Evolutionary conservation across 2,797 vertebrate species (phyloP).

Genomic region (Apodemus agrarius): DNA sequence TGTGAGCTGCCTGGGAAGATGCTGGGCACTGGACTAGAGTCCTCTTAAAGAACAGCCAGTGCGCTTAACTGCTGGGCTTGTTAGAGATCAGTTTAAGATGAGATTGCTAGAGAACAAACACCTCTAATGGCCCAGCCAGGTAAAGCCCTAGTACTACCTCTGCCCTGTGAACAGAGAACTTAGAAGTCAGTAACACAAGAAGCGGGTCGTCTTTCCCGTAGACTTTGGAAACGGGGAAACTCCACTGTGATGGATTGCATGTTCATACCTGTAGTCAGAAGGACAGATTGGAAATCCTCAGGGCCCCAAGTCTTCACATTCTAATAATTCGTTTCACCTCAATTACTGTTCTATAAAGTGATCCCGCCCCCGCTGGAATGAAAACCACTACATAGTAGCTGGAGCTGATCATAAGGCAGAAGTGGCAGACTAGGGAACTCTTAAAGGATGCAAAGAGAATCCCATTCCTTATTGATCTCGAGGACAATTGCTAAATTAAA

Average conservation of each 20-base stretch:
- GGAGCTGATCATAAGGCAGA: constrained; percentile 20
- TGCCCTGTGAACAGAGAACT: not conserved
- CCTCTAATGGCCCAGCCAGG: not conserved
- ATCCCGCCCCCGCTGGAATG: not conserved
- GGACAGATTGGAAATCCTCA: constrained; percentile 50
- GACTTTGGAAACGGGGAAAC: not conserved
- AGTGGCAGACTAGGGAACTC: not conserved
- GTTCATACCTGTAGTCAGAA: constrained; percentile 64
- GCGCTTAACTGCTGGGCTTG: not conserved
- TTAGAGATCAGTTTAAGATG: not conserved
- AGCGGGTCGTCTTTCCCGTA: not conserved
- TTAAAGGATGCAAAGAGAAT: constrained; percentile 5
- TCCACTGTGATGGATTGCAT: constrained; percentile 43
- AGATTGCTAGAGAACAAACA: not conserved
- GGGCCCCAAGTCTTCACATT: not conserved
- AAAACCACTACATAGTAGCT: not conserved
- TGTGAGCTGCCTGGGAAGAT: not conserved
- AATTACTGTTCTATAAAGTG: not conserved
- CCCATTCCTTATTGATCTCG: not conserved
- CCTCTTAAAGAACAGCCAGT: not conserved
- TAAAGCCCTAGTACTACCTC: not conserved
- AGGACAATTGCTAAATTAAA: not conserved
- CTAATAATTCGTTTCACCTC: constrained; percentile 30
- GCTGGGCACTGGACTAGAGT: not conserved
- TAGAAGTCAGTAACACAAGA: not conserved